These are phyloP conservation scores for Gambusia holbrooki DNA, from an alignment of 2,113 vertebrate species.

Conservation along the genomic window DNA sequence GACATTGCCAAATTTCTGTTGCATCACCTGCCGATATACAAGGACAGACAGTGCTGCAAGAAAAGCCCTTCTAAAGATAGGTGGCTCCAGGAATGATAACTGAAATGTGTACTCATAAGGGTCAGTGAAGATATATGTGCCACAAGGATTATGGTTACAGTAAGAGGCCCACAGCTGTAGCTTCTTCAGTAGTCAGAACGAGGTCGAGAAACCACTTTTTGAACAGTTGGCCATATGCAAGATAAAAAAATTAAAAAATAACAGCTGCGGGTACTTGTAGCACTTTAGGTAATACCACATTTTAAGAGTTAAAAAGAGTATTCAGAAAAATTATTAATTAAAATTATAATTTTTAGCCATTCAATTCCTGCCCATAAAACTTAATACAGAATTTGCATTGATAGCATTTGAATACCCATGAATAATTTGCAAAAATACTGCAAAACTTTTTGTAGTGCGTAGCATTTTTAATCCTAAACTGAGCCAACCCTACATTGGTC, in stretches of 20 bases:
- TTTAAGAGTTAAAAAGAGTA: slow-evolving; percentile 27
- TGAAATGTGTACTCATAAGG: slow-evolving; percentile 64
- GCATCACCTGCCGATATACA: slow-evolving; percentile 65
- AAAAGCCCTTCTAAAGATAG: slow-evolving; percentile 54
- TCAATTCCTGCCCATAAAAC: neutral
- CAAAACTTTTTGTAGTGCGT: too few relatives aligned
- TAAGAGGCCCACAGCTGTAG: slow-evolving; percentile 72
- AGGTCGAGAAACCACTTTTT: slow-evolving; percentile 66
- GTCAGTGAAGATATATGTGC: slow-evolving; percentile 68
- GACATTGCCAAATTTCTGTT: slow-evolving; percentile 37
- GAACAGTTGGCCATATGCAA: slow-evolving; percentile 58
- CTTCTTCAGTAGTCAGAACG: slow-evolving; percentile 63
- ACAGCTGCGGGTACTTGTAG: slow-evolving; percentile 43
- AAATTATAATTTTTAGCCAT: neutral
- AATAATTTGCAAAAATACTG: neutral
- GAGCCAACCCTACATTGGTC: too few relatives aligned
- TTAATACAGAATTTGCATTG: neutral
- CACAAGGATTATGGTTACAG: slow-evolving; percentile 71
- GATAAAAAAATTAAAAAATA: slow-evolving; percentile 61
- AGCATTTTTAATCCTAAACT: too few relatives aligned
- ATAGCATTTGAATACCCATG: neutral
- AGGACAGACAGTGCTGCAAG: slow-evolving; percentile 50
- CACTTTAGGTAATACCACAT: slow-evolving; percentile 23
- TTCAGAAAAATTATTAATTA: slow-evolving; percentile 17
- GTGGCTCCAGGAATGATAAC: slow-evolving; percentile 66